Evolutionary conservation across 2,113 vertebrate genomes (phyloP), one percentile per base, ranked within the genome.

Genomic region (Seriola dumerili): DNA sequence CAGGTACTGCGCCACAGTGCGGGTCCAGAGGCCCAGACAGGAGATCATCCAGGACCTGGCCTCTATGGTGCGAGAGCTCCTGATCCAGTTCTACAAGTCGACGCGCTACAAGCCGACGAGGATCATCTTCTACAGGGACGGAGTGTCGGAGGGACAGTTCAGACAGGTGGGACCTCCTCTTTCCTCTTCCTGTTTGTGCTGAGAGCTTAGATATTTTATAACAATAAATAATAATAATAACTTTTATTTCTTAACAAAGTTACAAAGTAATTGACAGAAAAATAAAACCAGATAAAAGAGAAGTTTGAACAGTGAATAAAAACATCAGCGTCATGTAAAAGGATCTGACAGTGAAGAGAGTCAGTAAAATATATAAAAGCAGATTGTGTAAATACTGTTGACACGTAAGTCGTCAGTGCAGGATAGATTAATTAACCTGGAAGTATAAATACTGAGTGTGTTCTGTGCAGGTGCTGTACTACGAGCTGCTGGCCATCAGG

Each of bases 81-180:
- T 99, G 85, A 99, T 99, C 94, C 98, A 99, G 84, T 99, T 99
- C 95, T 99, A 99, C 96, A 99, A 99, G 81, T 99, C 98, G 2
- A 99, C 98, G 8, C 96, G 98, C 16, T 99, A 99, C 96, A 99
- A 99, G 85, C 98, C 98, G 72, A 99, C 98, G 0, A 90, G 97
- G 0, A 98, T 99, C 93, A 99, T 99, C 94, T 99, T 98, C 93
- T 99, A 99, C 91, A 89, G 95, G 78, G 94, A 95, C n/a, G 94
- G 95, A 0, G 98, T 99, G 83, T 99, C 98, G 16, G 98, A 99
- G 89, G 98, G 98, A 63, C 98, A 99, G 78, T 98, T 99, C 90
- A 95, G 97, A 92, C 98, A 99, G 96, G 98, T 98, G 13, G 8
- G 8, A 23, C 48, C 3, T n/a, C 10, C 10, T 5, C 36, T 12